Evolutionary conservation across 2,113 vertebrate species (phyloP), one percentile per base, ranked within the genome.

Genomic region (Tilapia sparmanii): DNA sequence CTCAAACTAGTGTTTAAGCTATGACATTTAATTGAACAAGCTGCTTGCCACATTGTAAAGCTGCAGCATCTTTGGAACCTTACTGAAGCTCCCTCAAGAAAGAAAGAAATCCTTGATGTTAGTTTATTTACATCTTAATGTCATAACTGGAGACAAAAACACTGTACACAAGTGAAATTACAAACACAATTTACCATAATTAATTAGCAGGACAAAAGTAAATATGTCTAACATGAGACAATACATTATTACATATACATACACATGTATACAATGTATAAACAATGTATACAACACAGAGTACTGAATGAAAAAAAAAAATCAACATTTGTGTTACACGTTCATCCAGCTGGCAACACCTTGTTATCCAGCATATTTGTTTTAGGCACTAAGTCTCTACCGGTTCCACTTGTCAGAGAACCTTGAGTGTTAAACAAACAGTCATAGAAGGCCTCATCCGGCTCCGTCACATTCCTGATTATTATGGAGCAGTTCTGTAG

Each of bases 341-440:
- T 61, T 61, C 1, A 5, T 61, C n/a, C n/a, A 15, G 57, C 57
- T 61, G 29, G 29, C 33, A 5, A 61, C 57, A 61, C 16, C 57
- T 61, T 61, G 29, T 61, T 61, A 33, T 33, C 29, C 57, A 61
- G 29, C 16, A 61, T 61, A 33, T 61, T 61, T 61, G 8, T 61
- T 22, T n/a, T 18, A n/a, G 9, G 18, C 47, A 50, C 47, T 50
- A 50, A 50, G 0, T 9, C 1, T 50, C 47, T 50, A 50, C 47
- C 18, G 47, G 47, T 50, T 55, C 7, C 24, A 57, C 55, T 57
- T 57, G 24, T 57, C 4, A 29, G 55, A 57, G 24, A 57, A 29
- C 54, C 47, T 50, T 50, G n/a, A 53, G 81, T 31, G 26, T 76
- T 90, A 24, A 94, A 91, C 84, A 94, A 2, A 53, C 93, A 95